Base-by-base conservation (phyloP, 2,888 invertebrate species). In the Protonemura montana region DNA sequence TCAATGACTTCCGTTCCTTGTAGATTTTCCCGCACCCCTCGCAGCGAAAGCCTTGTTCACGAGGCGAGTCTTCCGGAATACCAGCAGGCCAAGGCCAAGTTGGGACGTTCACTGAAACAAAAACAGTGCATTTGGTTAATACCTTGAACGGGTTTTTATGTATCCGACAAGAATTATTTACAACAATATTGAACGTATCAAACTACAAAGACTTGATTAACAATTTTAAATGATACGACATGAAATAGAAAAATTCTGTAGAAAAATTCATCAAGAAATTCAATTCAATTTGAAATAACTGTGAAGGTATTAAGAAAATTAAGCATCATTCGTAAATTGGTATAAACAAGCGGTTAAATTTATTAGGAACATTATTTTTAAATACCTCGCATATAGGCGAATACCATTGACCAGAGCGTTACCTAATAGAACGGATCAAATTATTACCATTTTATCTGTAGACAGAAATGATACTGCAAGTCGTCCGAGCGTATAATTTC, bases 11-110 rank as follows among this genome's bases (percentile, higher is more conserved):
- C 30, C 89, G 89, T 82, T 89, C 89, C n/a, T 88, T 88, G 87
- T 90, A 90, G 80, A 89, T 88, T 6, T 89, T 88, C 25, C 90
- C 89, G 86, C 90, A 90, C 89, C 93, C 93, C 89, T 93, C 93
- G 92, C 95, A 95, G 88, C 93, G 93, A 90, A 93, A 93, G 0
- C 84, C 86, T 28, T 1, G 29, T 21, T 25, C 76, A 26, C 16
- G 76, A 21, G 13, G 76, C 76, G 41, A 41, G 84, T 42, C 84
- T 16, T 21, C 76, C 25, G n/a, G 42, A 5, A 10, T 27, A 0
- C 0, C 26, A 10, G 1, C 59, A 1, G 59, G 28, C 78, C 27
- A 78, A 0, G 28, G 78, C 28, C 27, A 78, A 1, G 26, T 26
- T 27, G 28, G 78, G 27, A 28, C 78, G 78, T 5, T 78, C 2